Base-by-base conservation (phyloP, 2,888 invertebrate species). In the Junonia oenone region DNA sequence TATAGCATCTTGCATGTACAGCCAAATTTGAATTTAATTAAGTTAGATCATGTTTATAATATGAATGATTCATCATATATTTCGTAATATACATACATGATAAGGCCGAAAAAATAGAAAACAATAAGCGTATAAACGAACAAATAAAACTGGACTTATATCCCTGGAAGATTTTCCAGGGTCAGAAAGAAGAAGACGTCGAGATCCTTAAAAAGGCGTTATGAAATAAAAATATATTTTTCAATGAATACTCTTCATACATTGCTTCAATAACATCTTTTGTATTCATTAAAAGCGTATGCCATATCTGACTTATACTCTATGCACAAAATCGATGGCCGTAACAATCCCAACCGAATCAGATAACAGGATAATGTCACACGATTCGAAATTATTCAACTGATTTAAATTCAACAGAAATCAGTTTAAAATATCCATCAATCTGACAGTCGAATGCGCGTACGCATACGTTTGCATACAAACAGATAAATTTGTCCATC, bases 401-500 rank as follows among this genome's bases (percentile, higher is more conserved):
- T 45, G 43, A 56, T 58, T 56, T 53, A 58, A 55, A 60, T 55
- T 54, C 60, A 45, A 58, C 46, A 50, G 40, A 52, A 56, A 55
- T 53, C 47, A 55, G 52, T 53, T 58, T 50, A 50, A 56, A 58
- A 58, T 58, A 66, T 67, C 65, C 68, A 63, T 69, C 69, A 67
- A 62, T 66, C 66, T 73, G 72, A 69, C 71, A 73, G 68, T 63
- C 68, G 63, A 65, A 65, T 68, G 75, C 71, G 69, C 59, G 51
- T 55, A 62, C 69, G 69, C 71, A 68, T 66, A 59, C 64, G 65
- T 68, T 66, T 66, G 66, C 69, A 69, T 68, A 71, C 74, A 68
- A 71, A 71, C 67, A 74, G 65, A 75, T 70, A 67, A 71, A 71
- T 75, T 71, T 71, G 72, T 75, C 68, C 72, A 75, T 72, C 68